Evolutionary conservation across 2,113 vertebrate genomes (phyloP), one percentile per base, ranked within the genome.

Genomic region (Hippocampus zosterae): DNA sequence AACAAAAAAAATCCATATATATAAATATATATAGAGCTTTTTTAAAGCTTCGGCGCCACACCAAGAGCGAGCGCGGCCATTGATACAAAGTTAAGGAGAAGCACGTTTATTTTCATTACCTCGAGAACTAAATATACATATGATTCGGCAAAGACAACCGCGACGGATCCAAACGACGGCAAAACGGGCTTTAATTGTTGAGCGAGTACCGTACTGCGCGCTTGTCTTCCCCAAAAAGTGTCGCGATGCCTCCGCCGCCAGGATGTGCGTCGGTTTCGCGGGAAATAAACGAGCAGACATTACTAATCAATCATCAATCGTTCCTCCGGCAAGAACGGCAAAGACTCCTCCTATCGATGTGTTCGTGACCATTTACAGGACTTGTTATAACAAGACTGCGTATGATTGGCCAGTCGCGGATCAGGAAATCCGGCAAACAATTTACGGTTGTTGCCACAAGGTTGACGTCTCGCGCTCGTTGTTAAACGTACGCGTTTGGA

Each of bases 251-350:
- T 59, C 41, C 0, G 21, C 68, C 80, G 81, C 60, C 50, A 73
- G 67, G 52, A 76, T 23, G 1, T 57, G 69, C 33, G 44, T 6
- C 1, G 29, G 12, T 81, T 92, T 91, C 88, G 90, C 92, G 92
- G 88, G 90, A 87, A 90, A 89, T 44, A 12, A 46, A 57, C n/a
- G 15, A 7, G 3, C 48, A 93, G 91, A 16, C 92, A 83, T 84
- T 9, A 70, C 0, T 5, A 69, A 46, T 83, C 72, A 18, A 91
- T 69, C 1, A 1, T 67, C 75, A 71, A 80, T 37, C 16, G 29
- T 1, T 8, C 13, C 25, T 4, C 18, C 19, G 15, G 18, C 0
- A 23, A 67, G 2, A 1, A 52, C 10, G 5, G 15, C 8, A 41
- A 9, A 21, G 11, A 57, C 12, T 2, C 1, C 1, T 9, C 0